Evolutionary conservation across 2,888 invertebrate species (phyloP).

Genomic region (Carabus problematicus): DNA sequence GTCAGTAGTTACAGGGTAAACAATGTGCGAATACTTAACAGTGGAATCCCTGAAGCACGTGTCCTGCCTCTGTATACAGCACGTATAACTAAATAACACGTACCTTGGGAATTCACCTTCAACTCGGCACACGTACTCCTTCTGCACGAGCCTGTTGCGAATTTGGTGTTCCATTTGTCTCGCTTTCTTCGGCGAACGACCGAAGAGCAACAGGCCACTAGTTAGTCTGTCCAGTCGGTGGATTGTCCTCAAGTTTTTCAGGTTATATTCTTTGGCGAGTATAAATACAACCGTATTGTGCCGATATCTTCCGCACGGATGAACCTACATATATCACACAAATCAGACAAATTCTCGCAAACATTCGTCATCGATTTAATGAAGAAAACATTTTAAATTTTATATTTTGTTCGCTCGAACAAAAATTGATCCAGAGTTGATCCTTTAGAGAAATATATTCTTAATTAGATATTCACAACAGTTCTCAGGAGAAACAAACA

Average conservation of each 20-base stretch:
- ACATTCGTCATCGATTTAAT: not conserved
- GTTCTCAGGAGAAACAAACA: too few relatives aligned
- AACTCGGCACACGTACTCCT: conserved; percentile 95
- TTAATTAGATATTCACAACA: too few relatives aligned
- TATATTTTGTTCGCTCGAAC: not conserved
- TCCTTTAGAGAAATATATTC: too few relatives aligned
- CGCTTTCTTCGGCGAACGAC: conserved; percentile 91
- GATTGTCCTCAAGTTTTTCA: conserved; percentile 91
- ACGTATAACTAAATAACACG: conserved; percentile 52
- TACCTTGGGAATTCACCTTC: conserved; percentile 94
- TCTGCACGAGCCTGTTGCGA: conserved; percentile 87
- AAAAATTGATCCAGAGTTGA: not conserved
- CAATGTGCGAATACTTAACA: too few relatives aligned
- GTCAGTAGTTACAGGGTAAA: too few relatives aligned
- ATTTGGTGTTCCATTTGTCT: conserved; percentile 96
- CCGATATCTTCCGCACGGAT: conserved; percentile 97
- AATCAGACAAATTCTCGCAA: not conserved
- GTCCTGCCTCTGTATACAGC: not conserved
- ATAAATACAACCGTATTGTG: conserved; percentile 98
- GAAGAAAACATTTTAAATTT: not conserved
- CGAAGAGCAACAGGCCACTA: conserved; percentile 89
- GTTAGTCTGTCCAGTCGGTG: conserved; percentile 97
- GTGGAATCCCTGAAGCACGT: too few relatives aligned
- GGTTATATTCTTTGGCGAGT: conserved; percentile 93
- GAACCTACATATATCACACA: conserved; percentile 71